Evolutionary conservation across 2,888 invertebrate genomes (phyloP), one percentile per base, ranked within the genome.

Genomic region (Aleiodes alternator): DNA sequence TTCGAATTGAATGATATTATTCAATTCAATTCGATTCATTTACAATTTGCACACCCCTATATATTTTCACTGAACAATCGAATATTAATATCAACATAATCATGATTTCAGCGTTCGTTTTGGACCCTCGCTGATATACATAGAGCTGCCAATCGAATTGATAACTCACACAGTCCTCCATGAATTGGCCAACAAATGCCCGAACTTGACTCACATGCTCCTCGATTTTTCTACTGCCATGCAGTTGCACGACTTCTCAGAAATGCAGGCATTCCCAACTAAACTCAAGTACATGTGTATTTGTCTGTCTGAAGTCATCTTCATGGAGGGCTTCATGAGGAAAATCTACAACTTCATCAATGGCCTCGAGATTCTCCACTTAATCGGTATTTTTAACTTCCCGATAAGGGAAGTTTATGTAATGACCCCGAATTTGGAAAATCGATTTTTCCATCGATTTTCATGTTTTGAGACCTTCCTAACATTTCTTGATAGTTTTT

Each of bases 291-390:
- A 98, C 90, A 93, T 98, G 90, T 97, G 97, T 89, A 96, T 99
- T 86, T 99, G 99, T 82, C 91, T 99, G 55, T 98, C 98, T 0
- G 99, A 99, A 90, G 98, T 99, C 80, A 99, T 99, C 90, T 99
- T 99, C 91, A 97, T 99, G 96, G 99, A 99, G 89, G 99, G 99
- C 12, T 99, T 99, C 89, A 98, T 99, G 97, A 91, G 99, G 81
- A 98, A 99, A 90, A 99, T 99, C 80, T 99, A 99, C 90, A 99
- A 99, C 90, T 99, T 99, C 87, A 98, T 99, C 86, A 99, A 99
- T 82, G 99, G 99, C 4, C 90, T 99, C 75, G 98, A 99, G 91
- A 96, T 98, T 73, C 91, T 99, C 72, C 99, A 99, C 90, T 92
- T 99, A 73, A 97, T 99, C 86, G 99, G 97, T 96, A 69, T 14